Base-by-base conservation (phyloP, 2,888 invertebrate genomes). In the Amphipyra tragopoginis region DNA sequence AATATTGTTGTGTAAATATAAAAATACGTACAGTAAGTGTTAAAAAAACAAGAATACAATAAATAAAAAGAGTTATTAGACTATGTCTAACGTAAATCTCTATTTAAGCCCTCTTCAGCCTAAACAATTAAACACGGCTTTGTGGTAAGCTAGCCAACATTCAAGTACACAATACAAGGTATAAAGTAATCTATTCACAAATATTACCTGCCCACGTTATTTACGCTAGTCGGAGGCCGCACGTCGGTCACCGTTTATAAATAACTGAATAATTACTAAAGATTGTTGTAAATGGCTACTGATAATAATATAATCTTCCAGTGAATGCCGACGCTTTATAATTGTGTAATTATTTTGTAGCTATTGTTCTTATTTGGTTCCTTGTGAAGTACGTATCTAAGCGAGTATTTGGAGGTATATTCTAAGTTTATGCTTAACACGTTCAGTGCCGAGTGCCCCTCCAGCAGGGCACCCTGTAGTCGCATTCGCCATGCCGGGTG, bases 311-410 rank as follows among this genome's bases (percentile, higher is more conserved):
- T 72, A 15, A 51, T 49, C 44, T 0, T 2, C 0, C 7, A 42
- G 10, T 49, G 54, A 72, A 69, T 72, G 54, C 48, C 48, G 13
- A n/a, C 5, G 11, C 33, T 8, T 44, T 47, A 40, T 72, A 33
- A 13, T 52, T 7, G 13, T 43, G 47, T 47, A 26, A 34, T 36
- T 44, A 48, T 55, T 33, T 14, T 44, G 50, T 53, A 9, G 29
- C 26, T 49, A 72, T 72, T 72, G 72, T 72, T n/a, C 50, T 10
- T 36, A 50, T 34, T 15, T 21, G 9, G 42, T 69, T 69, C 69
- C 69, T 52, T 69, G 69, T 49, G 73, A 72, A 72, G 6, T 13
- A n/a, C n/a, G n/a, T n/a, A n/a, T n/a, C n/a, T n/a, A n/a, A n/a
- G n/a, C n/a, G n/a, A n/a, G n/a, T n/a, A n/a, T n/a, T n/a, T n/a